Evolutionary conservation across 2,888 invertebrate species (phyloP).

Genomic region (Hirtodrosophila duncani): DNA sequence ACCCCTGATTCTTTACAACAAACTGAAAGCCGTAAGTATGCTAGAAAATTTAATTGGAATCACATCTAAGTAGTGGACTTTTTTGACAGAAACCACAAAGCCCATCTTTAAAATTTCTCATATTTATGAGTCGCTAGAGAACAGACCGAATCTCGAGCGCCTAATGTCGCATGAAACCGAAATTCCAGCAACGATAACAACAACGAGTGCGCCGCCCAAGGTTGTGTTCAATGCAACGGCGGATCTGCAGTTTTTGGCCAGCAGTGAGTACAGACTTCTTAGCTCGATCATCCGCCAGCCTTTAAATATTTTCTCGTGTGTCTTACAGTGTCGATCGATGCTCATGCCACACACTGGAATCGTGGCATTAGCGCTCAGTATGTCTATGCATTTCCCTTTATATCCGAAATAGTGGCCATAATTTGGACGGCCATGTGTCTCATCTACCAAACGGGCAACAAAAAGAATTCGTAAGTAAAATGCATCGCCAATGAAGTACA

Average conservation of each 20-base stretch:
- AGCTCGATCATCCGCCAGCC: not conserved
- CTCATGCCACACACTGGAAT: slow-evolving; percentile 64
- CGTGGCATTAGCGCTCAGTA: slow-evolving; percentile 62
- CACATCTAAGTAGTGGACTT: not conserved
- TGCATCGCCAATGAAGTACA: not conserved
- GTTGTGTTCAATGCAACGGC: slow-evolving; percentile 49
- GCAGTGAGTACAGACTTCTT: slow-evolving; percentile 44
- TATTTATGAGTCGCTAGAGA: slow-evolving; percentile 51
- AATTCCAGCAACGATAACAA: slow-evolving; percentile 16
- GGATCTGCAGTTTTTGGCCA: slow-evolving; percentile 64
- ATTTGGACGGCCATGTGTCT: slow-evolving; percentile 76
- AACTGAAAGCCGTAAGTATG: slow-evolving; percentile 51
- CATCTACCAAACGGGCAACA: slow-evolving; percentile 72
- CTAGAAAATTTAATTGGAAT: rapidly evolving
- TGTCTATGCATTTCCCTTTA: slow-evolving; percentile 70
- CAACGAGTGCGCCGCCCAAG: slow-evolving; percentile 37
- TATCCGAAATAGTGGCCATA: slow-evolving; percentile 74
- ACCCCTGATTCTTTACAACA: slow-evolving; percentile 25
- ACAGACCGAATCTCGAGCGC: slow-evolving; percentile 41
- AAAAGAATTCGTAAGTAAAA: slow-evolving; percentile 66
- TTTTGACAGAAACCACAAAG: slow-evolving; percentile 42
- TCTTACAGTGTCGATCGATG: slow-evolving; percentile 66
- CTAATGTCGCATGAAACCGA: slow-evolving; percentile 19
- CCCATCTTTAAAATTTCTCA: slow-evolving; percentile 63
- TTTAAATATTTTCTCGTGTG: not conserved